phyloP scores from a whole-genome alignment of 2,797 vertebrate genomes.

The Balearica regulorum region DNA sequence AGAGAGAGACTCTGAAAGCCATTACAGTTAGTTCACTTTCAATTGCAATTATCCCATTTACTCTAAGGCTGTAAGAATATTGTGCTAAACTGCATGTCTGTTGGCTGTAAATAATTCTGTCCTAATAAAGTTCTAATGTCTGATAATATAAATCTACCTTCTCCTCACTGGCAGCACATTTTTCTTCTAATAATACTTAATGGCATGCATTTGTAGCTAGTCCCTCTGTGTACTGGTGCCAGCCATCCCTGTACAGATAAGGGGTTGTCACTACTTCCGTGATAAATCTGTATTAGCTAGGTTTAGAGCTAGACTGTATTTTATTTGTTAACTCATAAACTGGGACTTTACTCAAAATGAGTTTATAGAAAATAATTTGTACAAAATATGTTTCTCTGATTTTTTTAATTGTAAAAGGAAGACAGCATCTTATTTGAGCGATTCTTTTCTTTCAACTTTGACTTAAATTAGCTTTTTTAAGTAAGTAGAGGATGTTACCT shows the following conservation, averaged over 20 bases:
- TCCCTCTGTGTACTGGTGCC: neutral
- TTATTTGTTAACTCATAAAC: neutral
- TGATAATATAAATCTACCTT: neutral
- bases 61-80: neutral
- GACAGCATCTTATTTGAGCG: neutral
- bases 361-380: neutral
- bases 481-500: neutral
- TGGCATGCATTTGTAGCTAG: neutral
- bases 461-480: neutral
- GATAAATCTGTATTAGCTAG: conserved; percentile 10
- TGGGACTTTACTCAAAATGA: neutral
- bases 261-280: neutral
- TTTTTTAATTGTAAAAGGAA: neutral
- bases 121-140: neutral
- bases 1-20: neutral
- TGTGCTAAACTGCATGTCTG: neutral
- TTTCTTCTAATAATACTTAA: conserved; percentile 14
- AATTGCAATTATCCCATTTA: neutral
- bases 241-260: conserved; percentile 7
- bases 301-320: neutral
- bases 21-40: neutral
- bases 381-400: neutral
- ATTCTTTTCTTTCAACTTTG: neutral
- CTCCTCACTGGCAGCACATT: neutral
- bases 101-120: neutral